Base-by-base conservation (phyloP, 2,888 invertebrate species). In the Caenorhabditis auriculariae region DNA sequence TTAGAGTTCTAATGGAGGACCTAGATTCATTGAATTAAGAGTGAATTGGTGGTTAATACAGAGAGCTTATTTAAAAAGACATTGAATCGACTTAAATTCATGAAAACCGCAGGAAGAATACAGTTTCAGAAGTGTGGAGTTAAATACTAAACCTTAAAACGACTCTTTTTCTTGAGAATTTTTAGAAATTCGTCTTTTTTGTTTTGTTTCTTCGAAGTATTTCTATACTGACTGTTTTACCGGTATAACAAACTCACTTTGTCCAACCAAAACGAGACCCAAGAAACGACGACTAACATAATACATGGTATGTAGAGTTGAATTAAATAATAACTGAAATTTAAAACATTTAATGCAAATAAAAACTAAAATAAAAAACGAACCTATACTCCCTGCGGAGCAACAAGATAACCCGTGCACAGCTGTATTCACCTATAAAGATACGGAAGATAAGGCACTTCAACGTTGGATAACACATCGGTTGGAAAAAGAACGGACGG, bases 221-320 rank as follows among this genome's bases (percentile, higher is more conserved):
- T n/a, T n/a, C n/a, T n/a, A n/a, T n/a, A n/a, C n/a, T n/a, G n/a
- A n/a, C n/a, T n/a, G 37, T 15, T 41, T n/a, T 19, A 2, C n/a
- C 19, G 19, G 19, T n/a, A 41, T 17, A 23, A 15, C 17, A 29
- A 26, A 26, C 53, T 39, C 15, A 66, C 81, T 66, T 81, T 81
- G 56, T 82, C 81, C 5, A 81, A 69, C 78, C 78, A 78, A 60
- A 78, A 78, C 4, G 70, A 71, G 35, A 77, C 78, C 81, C 81
- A 82, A 17, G 72, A 75, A 38, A 78, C 78, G 55, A 77, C 93
- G 84, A 94, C 93, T 83, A 94, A 86, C 94, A 94, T 94, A 86
- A 77, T 72, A 87, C 94, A 94, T 51, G 96, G 96, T 83, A 95
- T 93, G 88, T 96, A 96, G 86, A 95, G 94, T 88, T 95, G 95